Evolutionary conservation across 1,140 invertebrate species (phyloP), one percentile per base, ranked within the genome.

Genomic region (Orussus abietinus): DNA sequence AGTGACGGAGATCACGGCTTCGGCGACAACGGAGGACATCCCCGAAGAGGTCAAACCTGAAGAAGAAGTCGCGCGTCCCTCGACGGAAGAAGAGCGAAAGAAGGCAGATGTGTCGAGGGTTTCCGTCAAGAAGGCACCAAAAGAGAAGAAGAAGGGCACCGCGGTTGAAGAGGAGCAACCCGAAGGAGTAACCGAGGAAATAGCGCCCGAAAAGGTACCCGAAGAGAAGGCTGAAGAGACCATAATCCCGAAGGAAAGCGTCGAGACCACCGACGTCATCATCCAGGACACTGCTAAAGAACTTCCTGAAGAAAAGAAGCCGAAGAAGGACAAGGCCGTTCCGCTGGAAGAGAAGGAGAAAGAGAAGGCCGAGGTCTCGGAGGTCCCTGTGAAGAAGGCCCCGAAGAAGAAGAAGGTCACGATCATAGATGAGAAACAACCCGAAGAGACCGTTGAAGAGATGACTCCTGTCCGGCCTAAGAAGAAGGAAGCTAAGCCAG

Each of bases 21-120:
- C 51, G 40, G 46, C 47, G 13, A 36, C 38, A 25, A 49, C 62
- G 5, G 64, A 63, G 42, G 55, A 64, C 14, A 18, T 14, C 31
- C 21, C 38, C 29, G 12, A 18, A 5, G 26, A 45, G 9, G 28
- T 38, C 11, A 47, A 45, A 29, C 21, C 42, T 26, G 19, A 39
- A 35, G 2, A 22, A 9, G 32, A 49, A 12, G 15, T 11, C 4
- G 45, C 33, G n/a, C 4, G 28, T 30, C 30, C 13, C 11, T 9
- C n/a, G n/a, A 11, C 34, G 5, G 41, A 50, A 35, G 35, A 48
- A 17, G 42, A 61, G 43, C 48, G 55, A 34, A 50, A 55, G 46
- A 41, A 45, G 34, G 41, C 45, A 29, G 19, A 44, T 2, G 39
- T 48, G 15, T 31, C 47, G 17, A 48, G 53, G 40, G 46, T 45